Conservation (phyloP, 2,888 invertebrate genomes). For the Cosmia pyralina region DNA sequence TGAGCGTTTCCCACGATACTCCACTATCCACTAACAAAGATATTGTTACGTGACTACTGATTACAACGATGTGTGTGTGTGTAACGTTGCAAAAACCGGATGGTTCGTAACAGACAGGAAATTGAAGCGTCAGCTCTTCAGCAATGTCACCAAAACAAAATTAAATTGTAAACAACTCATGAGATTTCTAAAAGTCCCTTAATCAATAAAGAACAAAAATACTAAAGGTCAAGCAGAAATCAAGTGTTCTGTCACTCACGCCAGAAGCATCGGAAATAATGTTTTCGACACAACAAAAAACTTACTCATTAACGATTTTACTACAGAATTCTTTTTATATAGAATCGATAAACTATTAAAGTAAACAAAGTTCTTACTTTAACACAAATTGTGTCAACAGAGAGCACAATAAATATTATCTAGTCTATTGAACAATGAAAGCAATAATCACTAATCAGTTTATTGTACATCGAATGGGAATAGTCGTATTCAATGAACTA, state of each 20-base stretch:
- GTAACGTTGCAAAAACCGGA: conserved; percentile 14
- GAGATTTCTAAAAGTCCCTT: background rate
- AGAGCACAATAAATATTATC: conserved; percentile 5
- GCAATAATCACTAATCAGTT: background rate
- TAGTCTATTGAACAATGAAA: conserved; percentile 12
- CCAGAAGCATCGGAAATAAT: background rate
- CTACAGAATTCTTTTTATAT: background rate
- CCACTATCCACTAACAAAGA: conserved; percentile 8
- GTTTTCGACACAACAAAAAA: background rate
- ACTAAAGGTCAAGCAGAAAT: background rate
- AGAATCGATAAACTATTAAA: conserved; percentile 2
- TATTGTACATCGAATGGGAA: conserved; percentile 27
- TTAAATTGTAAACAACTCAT: background rate
- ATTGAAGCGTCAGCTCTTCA: background rate
- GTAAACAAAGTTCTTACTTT: background rate
- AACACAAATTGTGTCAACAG: conserved; percentile 17
- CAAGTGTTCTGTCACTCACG: background rate
- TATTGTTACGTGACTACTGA: background rate
- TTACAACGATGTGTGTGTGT: background rate
- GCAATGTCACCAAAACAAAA: background rate
- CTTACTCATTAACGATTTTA: background rate
- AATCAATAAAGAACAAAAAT: background rate
- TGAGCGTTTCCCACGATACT: conserved; percentile 50
- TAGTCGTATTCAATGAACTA: conserved; percentile 1
- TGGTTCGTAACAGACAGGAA: conserved; percentile 5